A percentile compares a stretch with the other conserved stretches of the same genome.
Evolutionary conservation across 2,888 invertebrate species (phyloP).

Genomic region (Ochropacha duplaris): DNA sequence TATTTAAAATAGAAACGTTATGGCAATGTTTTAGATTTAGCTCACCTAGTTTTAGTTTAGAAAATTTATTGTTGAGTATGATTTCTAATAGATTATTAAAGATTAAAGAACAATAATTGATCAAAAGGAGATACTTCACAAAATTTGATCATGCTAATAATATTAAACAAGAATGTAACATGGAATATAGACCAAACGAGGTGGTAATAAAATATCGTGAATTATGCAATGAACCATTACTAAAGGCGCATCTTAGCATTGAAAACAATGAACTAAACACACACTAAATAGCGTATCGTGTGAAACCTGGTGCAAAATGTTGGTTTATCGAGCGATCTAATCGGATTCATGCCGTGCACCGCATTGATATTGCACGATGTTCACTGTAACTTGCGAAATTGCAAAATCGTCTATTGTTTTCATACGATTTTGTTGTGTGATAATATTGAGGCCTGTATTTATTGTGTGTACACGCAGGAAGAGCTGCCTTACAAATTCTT

Average conservation of each 20-base stretch:
- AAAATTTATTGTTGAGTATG: no score
- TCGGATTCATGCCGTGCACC: conserved; percentile 49
- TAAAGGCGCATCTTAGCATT: conserved; percentile 40
- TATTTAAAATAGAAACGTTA: no score
- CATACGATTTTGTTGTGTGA: conserved; percentile 47
- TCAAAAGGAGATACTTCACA: no score
- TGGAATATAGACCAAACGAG: background rate
- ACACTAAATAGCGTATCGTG: conserved; percentile 45
- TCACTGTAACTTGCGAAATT: conserved; percentile 48
- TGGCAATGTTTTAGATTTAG: no score
- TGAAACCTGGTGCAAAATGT: conserved; percentile 45
- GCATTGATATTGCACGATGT: conserved; percentile 59
- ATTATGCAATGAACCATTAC: conserved; percentile 51
- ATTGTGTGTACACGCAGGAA: conserved; percentile 8
- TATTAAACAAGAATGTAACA: background rate
- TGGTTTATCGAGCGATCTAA: conserved; percentile 61
- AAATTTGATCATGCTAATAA: background rate
- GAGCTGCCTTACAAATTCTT: background rate
- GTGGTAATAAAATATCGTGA: conserved; percentile 19
- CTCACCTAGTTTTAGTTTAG: no score
- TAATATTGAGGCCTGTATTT: conserved; percentile 30
- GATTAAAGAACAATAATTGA: no score
- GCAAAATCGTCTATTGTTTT: conserved; percentile 54
- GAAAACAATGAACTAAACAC: conserved; percentile 54
- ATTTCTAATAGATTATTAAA: no score